Evolutionary conservation across 2,113 vertebrate genomes (phyloP), one percentile per base, ranked within the genome.

Genomic region (Microcebus jonahi): DNA sequence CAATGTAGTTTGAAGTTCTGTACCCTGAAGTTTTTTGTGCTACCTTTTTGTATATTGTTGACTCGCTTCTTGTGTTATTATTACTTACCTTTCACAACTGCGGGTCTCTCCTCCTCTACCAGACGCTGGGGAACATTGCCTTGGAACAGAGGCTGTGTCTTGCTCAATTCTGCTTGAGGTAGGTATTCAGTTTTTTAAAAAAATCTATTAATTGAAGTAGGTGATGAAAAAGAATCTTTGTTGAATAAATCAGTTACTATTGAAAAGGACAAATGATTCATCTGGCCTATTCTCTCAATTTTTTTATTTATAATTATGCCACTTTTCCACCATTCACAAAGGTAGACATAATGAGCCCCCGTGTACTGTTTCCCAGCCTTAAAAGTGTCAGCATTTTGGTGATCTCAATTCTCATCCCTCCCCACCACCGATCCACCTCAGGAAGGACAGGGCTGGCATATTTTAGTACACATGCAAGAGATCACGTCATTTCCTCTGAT

Each of bases 401-500:
- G 3, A 77, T 39, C 39, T 68, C 15, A 7, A 59, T 50, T 61
- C 53, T 88, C 81, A 45, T 61, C 55, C 42, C 6, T 87, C 48
- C 36, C 23, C 39, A 57, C 45, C 17, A 70, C 4, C 68, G 17
- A 8, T 86, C 21, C 53, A 68, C 48, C 84, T 25, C 50, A 39
- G n/a, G 48, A 87, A 82, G 15, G 15, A 80, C 42, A 88, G 11
- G 8, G 17, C 23, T 81, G 53, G 0, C 2, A 29, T 76, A 45
- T 85, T 96, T 94, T 77, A 59, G 88, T 85, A 48, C 39, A 80
- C 76, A 84, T n/a, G 14, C 10, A 70, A 97, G 91, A 61, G 57
- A 82, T 85, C 45, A 9, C 36, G 55, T 82, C 50, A 29, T 90
- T 90, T 90, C 48, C 77, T 81, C 48, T 0, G 8, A 39, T 23